Percentiles rank a stretch among this genome's conserved stretches.
phyloP scores from a whole-genome alignment of 2,113 vertebrate genomes.

The Entomyzon cyanotis region DNA sequence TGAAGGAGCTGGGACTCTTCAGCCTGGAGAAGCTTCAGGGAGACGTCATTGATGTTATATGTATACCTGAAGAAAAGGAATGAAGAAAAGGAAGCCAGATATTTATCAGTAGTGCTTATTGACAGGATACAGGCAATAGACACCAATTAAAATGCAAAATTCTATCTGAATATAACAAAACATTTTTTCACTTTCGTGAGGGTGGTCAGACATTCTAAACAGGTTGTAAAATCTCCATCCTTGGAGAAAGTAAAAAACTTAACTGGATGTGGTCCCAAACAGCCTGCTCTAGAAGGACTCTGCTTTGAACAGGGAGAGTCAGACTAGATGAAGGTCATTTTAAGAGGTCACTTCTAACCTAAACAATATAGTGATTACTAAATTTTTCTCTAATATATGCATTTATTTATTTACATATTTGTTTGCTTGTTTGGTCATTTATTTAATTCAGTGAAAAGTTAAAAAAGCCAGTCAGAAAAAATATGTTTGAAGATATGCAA shows the following conservation, averaged over 20 bases:
- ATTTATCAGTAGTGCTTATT: background rate
- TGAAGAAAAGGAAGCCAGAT: background rate
- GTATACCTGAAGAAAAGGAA: background rate
- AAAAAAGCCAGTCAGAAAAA: background rate
- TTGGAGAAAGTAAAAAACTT: background rate
- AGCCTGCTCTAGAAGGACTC: background rate
- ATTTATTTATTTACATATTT: background rate
- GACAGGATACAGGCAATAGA: background rate
- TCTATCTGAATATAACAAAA: background rate
- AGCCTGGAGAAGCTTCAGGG: background rate
- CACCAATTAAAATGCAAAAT: background rate
- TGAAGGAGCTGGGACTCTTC: background rate
- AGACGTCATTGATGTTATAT: background rate
- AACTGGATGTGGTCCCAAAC: fast-evolving
- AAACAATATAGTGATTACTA: background rate
- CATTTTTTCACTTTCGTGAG: background rate
- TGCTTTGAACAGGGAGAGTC: background rate
- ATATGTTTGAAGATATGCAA: background rate
- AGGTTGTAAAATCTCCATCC: background rate
- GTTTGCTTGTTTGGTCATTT: background rate
- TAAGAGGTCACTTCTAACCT: background rate
- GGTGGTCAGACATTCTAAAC: background rate
- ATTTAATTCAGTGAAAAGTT: background rate
- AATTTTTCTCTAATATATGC: background rate
- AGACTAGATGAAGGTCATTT: background rate